Evolutionary conservation across 2,888 invertebrate species (phyloP).

Genomic region (Criorhina ranunculi): DNA sequence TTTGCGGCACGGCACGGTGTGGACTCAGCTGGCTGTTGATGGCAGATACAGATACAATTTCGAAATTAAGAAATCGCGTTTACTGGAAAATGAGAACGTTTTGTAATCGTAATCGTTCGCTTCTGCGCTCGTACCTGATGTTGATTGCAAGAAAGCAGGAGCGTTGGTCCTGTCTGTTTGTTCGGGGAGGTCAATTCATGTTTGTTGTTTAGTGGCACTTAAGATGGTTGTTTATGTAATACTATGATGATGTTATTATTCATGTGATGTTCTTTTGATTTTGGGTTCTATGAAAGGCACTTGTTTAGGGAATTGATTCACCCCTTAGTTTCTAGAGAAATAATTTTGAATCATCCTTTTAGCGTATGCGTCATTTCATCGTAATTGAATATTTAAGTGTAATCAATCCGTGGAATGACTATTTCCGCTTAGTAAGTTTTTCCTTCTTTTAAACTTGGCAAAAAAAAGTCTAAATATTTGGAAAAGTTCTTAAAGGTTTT

Average conservation of each 20-base stretch:
- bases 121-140: conserved; percentile 33
- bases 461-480: too few species aligned
- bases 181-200: conserved; percentile 44
- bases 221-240: conserved; percentile 13
- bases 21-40: conserved; percentile 48
- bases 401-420: not conserved
- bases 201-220: conserved; percentile 15
- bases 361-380: not conserved
- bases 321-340: not conserved
- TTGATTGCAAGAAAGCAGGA: conserved; percentile 23
- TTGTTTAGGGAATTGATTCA: too few species aligned
- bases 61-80: conserved; percentile 27
- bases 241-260: not conserved
- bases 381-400: not conserved
- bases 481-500: too few species aligned
- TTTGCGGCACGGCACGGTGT: conserved; percentile 53
- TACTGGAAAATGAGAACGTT: conserved; percentile 26
- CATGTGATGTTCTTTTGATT: not conserved
- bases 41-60: conserved; percentile 30
- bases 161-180: conserved; percentile 37
- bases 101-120: conserved; percentile 19
- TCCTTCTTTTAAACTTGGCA: too few species aligned
- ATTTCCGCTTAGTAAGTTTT: not conserved
- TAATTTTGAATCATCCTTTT: not conserved
- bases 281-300: too few species aligned